Conservation (phyloP, 2,797 vertebrate genomes). For the Babyrousa celebensis region DNA sequence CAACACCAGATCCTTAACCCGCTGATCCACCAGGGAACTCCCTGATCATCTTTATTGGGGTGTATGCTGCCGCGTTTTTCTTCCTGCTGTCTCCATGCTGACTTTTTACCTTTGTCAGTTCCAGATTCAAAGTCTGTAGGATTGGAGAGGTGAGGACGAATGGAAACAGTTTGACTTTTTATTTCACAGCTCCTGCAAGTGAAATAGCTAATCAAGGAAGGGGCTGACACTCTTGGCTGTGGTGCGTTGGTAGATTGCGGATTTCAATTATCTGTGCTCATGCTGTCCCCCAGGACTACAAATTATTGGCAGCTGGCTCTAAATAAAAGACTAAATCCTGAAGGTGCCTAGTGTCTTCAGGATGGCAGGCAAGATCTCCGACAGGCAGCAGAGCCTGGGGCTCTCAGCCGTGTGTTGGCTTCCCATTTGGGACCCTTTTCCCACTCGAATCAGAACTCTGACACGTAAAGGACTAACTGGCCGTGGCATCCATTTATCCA, state of each 20-base stretch:
- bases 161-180: constrained; percentile 53
- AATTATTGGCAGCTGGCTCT: constrained; percentile 27
- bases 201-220: constrained; percentile 43
- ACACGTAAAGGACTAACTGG: constrained; percentile 38
- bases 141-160: background rate
- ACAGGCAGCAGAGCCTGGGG: constrained; percentile 6
- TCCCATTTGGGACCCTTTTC: constrained; percentile 47
- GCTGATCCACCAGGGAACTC: background rate
- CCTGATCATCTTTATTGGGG: background rate
- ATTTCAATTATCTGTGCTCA: constrained; percentile 55
- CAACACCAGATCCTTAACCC: too few relatives aligned
- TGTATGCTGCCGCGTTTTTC: background rate
- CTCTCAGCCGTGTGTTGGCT: background rate
- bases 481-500: constrained; percentile 60
- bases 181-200: background rate
- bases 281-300: constrained; percentile 45
- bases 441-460: constrained; percentile 74
- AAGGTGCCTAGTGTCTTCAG: constrained; percentile 28
- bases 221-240: background rate
- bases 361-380: constrained; percentile 40
- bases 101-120: constrained; percentile 44
- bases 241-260: constrained; percentile 10
- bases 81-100: constrained; percentile 3
- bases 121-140: background rate
- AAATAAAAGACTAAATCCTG: constrained; percentile 69